phyloP scores from a whole-genome alignment of 2,888 invertebrate species.

The Campoplex nolae region DNA sequence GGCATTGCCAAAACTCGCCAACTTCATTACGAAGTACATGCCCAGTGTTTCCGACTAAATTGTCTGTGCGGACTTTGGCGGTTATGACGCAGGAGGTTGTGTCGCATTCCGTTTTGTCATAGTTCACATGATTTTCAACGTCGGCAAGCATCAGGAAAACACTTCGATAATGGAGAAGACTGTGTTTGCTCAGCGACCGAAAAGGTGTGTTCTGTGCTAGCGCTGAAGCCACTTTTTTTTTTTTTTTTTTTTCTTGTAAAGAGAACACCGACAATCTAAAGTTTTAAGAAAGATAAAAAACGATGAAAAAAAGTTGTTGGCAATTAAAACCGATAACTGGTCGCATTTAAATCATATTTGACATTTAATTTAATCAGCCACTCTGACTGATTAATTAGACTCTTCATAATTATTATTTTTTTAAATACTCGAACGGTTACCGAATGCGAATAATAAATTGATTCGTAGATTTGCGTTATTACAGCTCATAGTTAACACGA shows the following conservation, averaged over 20 bases:
- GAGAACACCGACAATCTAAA: conserved; percentile 10
- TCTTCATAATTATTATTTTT: no score
- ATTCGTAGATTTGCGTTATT: no score
- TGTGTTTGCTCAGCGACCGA: conserved; percentile 58
- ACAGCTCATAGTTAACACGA: no score
- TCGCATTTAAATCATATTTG: no score
- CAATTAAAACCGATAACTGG: background rate
- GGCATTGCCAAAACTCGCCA: conserved; percentile 45
- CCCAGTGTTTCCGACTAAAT: background rate
- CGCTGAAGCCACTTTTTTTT: conserved; percentile 26
- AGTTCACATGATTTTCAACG: conserved; percentile 33
- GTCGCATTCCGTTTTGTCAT: conserved; percentile 42
- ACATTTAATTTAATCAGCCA: no score
- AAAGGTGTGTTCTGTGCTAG: conserved; percentile 17
- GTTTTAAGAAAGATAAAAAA: background rate
- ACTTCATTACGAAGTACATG: conserved; percentile 58
- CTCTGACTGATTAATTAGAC: no score
- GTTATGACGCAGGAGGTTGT: conserved; percentile 20
- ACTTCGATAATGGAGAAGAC: conserved; percentile 54
- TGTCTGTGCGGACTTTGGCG: conserved; percentile 34
- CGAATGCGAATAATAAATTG: no score
- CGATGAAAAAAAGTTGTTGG: background rate
- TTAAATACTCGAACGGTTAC: no score
- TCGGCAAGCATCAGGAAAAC: conserved; percentile 34
- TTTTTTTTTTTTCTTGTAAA: background rate